These are phyloP conservation scores for Petrolisthes cinctipes DNA, from an alignment of 2,888 invertebrate species.

Conservation along the genomic window DNA sequence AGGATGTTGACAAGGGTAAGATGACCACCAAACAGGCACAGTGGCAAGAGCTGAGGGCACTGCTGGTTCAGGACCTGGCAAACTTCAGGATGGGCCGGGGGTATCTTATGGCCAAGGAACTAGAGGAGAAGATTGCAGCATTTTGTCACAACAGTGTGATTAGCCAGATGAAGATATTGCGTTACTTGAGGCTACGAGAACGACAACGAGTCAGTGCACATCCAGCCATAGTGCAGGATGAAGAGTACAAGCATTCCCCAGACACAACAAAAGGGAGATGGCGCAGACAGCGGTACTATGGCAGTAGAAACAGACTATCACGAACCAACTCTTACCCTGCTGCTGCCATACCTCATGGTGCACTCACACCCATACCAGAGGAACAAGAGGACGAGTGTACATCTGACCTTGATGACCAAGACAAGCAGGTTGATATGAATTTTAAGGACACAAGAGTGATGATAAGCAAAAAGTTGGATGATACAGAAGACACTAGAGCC, in stretches of 20 bases:
- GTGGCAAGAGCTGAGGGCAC: slow-evolving; percentile 28
- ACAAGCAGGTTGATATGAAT: not conserved
- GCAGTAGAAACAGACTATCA: not conserved
- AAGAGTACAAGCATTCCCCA: not conserved
- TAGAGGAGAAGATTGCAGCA: slow-evolving; percentile 33
- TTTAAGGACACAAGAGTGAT: too few species aligned
- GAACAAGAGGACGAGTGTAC: not conserved
- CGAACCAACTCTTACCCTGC: not conserved
- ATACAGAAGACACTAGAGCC: too few species aligned
- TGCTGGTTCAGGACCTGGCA: slow-evolving; percentile 32
- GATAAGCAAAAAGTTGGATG: too few species aligned
- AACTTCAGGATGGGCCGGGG: slow-evolving; percentile 40
- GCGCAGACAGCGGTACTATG: not conserved
- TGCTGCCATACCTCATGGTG: not conserved
- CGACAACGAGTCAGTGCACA: slow-evolving; percentile 15
- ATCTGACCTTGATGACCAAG: not conserved
- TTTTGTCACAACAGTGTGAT: slow-evolving; percentile 13
- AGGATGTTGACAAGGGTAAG: not conserved
- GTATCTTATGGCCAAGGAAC: slow-evolving; percentile 38
- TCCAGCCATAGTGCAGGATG: not conserved
- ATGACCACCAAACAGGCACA: slow-evolving; percentile 17
- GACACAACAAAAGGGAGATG: not conserved
- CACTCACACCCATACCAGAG: slow-evolving; percentile 32
- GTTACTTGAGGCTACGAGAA: slow-evolving; percentile 21
- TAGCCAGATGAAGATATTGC: slow-evolving; percentile 26